Base-by-base conservation (phyloP, 2,113 vertebrate genomes). In the Capreolus pygargus region DNA sequence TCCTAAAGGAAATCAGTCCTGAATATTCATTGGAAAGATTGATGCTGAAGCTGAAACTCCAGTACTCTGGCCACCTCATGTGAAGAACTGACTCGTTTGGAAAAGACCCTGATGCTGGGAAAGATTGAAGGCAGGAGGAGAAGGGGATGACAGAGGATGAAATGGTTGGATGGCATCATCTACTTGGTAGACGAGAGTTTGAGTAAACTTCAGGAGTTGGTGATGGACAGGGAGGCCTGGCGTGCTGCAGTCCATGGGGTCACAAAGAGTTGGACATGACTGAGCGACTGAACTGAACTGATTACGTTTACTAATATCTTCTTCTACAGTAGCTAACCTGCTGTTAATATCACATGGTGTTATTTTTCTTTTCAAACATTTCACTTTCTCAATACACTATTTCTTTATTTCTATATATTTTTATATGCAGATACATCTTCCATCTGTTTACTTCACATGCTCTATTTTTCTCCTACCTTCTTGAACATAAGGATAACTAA, bases 381-480 rank as follows among this genome's bases (percentile, higher is more conserved):
- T 47, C 12, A 11, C 27, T 50, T 58, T 86, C 47, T 94, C 30
- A 45, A 28, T 74, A 11, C 9, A 55, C 9, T 30, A 1, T 8
- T 43, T 90, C 57, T 50, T 14, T 83, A 43, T 50, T 12, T 30
- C 13, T 78, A 27, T 28, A 27, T 47, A 47, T 79, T 8, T 79
- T 21, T 52, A 7, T 54, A n/a, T n/a, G 10, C 30, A n/a, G 19
- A n/a, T 54, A 54, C 15, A 54, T 52, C 43, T 39, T 79, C 11
- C 45, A 85, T 89, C 7, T 45, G 60, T 88, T 50, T 94, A 25
- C 36, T 43, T 27, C 36, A 61, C 1, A 43, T 60, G 30, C 9
- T 91, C 52, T 70, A 30, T 33, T 39, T 95, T 87, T 94, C 39
- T 25, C 79, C 15, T 86, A 54, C 7, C 9, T 86, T 93, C n/a